Evolutionary conservation across 1,140 invertebrate genomes (phyloP).

Genomic region (Seison nebaliae): DNA sequence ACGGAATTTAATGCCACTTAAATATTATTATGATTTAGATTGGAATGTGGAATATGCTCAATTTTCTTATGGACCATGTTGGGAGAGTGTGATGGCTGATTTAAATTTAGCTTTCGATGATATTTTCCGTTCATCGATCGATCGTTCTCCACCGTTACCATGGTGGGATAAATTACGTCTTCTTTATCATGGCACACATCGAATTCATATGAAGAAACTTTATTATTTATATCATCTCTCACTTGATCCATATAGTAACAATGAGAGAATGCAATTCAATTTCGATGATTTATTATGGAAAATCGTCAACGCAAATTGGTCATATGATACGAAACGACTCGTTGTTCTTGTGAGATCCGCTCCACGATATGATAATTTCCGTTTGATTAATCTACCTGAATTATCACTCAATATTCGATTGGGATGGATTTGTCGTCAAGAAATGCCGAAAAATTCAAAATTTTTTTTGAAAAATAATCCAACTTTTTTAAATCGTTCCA

Average conservation of each 20-base stretch:
- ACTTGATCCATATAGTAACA: conserved; percentile 85
- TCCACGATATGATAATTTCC: too few relatives aligned
- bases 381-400: too few relatives aligned
- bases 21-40: conserved; percentile 92
- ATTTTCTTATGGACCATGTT: conserved; percentile 35
- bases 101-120: conserved; percentile 51
- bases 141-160: conserved; percentile 67
- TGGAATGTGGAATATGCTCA: conserved; percentile 31
- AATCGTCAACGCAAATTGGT: background rate
- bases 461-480: background rate
- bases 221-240: conserved; percentile 64
- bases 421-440: too few relatives aligned
- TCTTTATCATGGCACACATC: conserved; percentile 64
- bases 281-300: conserved; percentile 46
- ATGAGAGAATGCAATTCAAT: conserved; percentile 83
- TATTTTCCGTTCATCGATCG: conserved; percentile 57
- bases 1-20: conserved; percentile 62
- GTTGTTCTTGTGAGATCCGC: too few relatives aligned
- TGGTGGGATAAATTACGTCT: conserved; percentile 92
- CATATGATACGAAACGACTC: background rate
- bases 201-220: conserved; percentile 56
- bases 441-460: too few relatives aligned
- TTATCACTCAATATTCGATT: too few relatives aligned
- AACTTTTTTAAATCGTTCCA: conserved; percentile 43
- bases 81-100: conserved; percentile 87